phyloP scores from a whole-genome alignment of 2,888 invertebrate genomes.

The Pediacus dermestoides region DNA sequence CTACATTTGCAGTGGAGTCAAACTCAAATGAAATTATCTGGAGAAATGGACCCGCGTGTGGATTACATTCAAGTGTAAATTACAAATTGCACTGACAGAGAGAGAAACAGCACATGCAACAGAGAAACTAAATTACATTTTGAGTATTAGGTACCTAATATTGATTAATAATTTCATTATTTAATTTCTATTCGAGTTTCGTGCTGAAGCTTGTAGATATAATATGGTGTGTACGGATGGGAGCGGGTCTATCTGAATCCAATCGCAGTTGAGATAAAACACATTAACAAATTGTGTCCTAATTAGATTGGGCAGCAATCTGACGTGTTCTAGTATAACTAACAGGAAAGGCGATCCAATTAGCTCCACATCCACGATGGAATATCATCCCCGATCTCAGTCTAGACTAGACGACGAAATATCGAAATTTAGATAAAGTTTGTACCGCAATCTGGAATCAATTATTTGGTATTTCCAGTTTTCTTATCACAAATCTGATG shows the following conservation, averaged over 20 bases:
- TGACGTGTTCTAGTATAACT: slow-evolving; percentile 47
- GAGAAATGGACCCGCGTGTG: too few relatives aligned
- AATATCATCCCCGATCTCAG: slow-evolving; percentile 29
- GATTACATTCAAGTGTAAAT: too few relatives aligned
- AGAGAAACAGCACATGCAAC: too few relatives aligned
- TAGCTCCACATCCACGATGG: slow-evolving; percentile 40
- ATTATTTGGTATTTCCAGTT: slow-evolving; percentile 1
- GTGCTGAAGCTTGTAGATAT: slow-evolving; percentile 12
- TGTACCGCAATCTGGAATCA: background rate
- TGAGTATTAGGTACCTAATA: too few relatives aligned
- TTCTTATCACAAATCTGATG: background rate
- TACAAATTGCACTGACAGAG: slow-evolving; percentile 24
- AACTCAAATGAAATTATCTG: too few relatives aligned
- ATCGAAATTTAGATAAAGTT: too few relatives aligned
- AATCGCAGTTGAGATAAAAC: slow-evolving; percentile 50
- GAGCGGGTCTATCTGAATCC: slow-evolving; percentile 43
- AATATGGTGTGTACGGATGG: slow-evolving; percentile 33
- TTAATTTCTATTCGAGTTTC: slow-evolving; percentile 38
- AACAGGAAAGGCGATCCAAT: slow-evolving; percentile 44
- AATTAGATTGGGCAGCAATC: slow-evolving; percentile 52
- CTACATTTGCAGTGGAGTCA: too few relatives aligned
- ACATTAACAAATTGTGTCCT: slow-evolving; percentile 53
- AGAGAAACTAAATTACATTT: slow-evolving; percentile 34
- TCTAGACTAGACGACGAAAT: too few relatives aligned
- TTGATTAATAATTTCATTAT: slow-evolving; percentile 44